Evolutionary conservation across 2,888 invertebrate genomes (phyloP).

Genomic region (Limenitis camilla): DNA sequence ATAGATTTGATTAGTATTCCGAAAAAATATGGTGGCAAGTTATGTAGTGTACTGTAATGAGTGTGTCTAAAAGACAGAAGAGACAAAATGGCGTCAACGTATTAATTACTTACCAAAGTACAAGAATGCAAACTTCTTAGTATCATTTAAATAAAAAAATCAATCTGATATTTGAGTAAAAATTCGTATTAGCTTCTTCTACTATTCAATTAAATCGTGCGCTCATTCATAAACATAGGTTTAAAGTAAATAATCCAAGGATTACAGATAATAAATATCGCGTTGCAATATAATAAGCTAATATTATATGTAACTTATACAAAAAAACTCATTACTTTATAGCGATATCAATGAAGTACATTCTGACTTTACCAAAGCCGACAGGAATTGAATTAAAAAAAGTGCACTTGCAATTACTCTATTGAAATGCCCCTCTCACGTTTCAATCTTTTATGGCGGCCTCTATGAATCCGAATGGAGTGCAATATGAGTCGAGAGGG

Average conservation of each 20-base stretch:
- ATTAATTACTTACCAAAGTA: no score
- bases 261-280: neutral
- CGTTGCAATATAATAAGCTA: slow-evolving; percentile 12
- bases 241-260: neutral
- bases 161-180: no score
- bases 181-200: no score
- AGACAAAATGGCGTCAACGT: no score
- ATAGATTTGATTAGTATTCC: no score
- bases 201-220: no score
- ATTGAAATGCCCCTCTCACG: slow-evolving; percentile 71
- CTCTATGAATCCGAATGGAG: slow-evolving; percentile 64
- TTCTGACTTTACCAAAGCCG: slow-evolving; percentile 66
- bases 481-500: slow-evolving; percentile 72
- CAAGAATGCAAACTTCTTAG: no score
- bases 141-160: no score
- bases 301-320: slow-evolving; percentile 27
- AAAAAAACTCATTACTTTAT: slow-evolving; percentile 57
- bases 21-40: no score
- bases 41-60: no score
- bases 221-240: neutral
- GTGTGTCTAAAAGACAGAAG: no score
- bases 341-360: slow-evolving; percentile 69
- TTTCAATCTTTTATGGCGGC: slow-evolving; percentile 72
- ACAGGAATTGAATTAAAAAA: slow-evolving; percentile 68
- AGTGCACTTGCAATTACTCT: slow-evolving; percentile 72